Evolutionary conservation across 2,113 vertebrate genomes (phyloP), one percentile per base, ranked within the genome.

Genomic region (Protomyctophum bolini): DNA sequence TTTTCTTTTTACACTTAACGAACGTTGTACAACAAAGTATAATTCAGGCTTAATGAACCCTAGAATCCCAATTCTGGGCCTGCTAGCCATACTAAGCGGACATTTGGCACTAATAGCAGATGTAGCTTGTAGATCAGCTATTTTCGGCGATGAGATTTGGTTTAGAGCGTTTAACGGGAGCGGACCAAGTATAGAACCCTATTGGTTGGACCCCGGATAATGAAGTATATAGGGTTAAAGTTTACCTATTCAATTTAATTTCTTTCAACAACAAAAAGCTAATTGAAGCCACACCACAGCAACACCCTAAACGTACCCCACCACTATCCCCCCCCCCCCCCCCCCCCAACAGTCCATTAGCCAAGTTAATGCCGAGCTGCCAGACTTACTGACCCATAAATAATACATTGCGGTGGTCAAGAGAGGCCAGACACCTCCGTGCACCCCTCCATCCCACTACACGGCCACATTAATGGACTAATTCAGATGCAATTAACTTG

Each of bases 401-500:
- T 92, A 92, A 92, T 86, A 91, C 84, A 92, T 85, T 55, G 88
- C 84, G 75, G 77, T 83, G 87, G 90, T 91, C 88, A 91, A 86
- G 86, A 86, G 86, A 90, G 89, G 87, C 84, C 88, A 89, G 86
- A 85, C 86, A 92, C 89, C 87, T 86, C 83, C 41, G 73, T 79
- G 83, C 86, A 86, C 83, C 74, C 74, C 72, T 82, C 81, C 87
- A 80, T 83, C 87, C 84, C 81, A 83, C 85, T 82, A 89, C 88
- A 90, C 80, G 63, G 83, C 83, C 89, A 88, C 89, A 89, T 89
- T 91, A 93, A 92, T 90, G 86, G 89, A 87, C 85, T 91, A 92
- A 93, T 92, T 93, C 85, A 89, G 82, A 91, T 80, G 87, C 90
- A 92, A 93, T 92, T 93, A 92, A 88, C 80, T 87, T 82, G 86